Base-by-base conservation (phyloP, 2,888 invertebrate species). In the Brenthis ino region DNA sequence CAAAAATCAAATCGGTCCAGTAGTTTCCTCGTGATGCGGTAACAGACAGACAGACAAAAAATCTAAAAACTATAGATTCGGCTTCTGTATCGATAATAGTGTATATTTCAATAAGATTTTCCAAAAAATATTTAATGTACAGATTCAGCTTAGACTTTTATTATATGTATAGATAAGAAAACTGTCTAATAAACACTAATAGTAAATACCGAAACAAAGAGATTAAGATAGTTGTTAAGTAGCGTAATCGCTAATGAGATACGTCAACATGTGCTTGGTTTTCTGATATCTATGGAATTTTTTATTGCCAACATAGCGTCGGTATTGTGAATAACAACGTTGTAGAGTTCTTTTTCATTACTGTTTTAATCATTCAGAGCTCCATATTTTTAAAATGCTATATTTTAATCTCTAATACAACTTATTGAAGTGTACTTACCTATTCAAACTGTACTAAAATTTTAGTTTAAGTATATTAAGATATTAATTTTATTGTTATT, bases 261-360 rank as follows among this genome's bases (percentile, higher is more conserved):
- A 65, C 56, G 56, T 65, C 48, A 57, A 65, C 64, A 65, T 56
- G 50, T 65, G 56, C 56, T 57, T 56, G 43, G 55, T 50, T 65
- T 48, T 57, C 33, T 56, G 47, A 57, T 65, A 24, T 16, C 47
- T 48, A 28, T 50, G 48, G 48, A 14, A 37, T 13, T 65, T 65
- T 64, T 65, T 65, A 64, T 65, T 56, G 48, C 64, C 11, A 33
- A 60, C 60, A 33, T 28, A 50, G 28, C 16, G 60, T 24, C 50
- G 12, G 28, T 60, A 48, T 48, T 50, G n/a, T 60, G 33, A 50
- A 60, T n/a, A 60, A 60, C 28, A 28, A 16, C 50, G 16, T 58
- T 48, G 47, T 47, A 14, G 12, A 50, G n/a, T 60, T 33, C n/a
- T 50, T 60, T 50, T 50, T n/a, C 48, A 60, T 60, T 60, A 60